phyloP scores from a whole-genome alignment of 2,888 invertebrate genomes.

The Nomada goodeniana region DNA sequence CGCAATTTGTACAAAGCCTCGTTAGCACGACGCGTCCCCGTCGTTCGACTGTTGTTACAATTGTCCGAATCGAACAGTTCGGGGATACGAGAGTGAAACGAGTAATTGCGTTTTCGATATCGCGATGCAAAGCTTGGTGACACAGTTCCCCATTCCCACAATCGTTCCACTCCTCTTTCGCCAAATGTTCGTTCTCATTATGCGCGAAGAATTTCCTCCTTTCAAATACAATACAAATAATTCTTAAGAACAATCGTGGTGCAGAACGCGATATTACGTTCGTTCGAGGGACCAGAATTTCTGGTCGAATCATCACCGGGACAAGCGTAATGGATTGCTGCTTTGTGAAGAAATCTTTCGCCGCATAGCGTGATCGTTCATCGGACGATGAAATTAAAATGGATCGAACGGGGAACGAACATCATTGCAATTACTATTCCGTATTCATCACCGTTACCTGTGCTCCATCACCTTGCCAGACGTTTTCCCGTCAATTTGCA shows the following conservation, averaged over 20 bases:
- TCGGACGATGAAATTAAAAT: conserved; percentile 15
- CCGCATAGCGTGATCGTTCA: conserved; percentile 16
- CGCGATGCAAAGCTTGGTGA: background rate
- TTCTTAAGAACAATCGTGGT: too few relatives aligned
- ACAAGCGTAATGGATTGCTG: background rate
- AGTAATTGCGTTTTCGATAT: background rate
- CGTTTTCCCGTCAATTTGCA: conserved; percentile 1
- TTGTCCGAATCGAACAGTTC: background rate
- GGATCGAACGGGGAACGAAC: conserved; percentile 26
- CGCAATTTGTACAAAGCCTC: conserved; percentile 11
- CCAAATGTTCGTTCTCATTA: too few relatives aligned
- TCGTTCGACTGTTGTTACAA: background rate
- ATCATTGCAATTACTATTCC: conserved; percentile 16
- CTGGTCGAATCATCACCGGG: background rate
- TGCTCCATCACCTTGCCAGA: conserved; percentile 14
- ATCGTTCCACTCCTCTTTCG: background rate
- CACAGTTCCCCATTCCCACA: background rate
- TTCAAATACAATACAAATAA: too few relatives aligned
- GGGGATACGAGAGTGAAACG: background rate
- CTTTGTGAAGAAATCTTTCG: background rate
- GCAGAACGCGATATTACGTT: too few relatives aligned
- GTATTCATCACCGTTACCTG: conserved; percentile 22
- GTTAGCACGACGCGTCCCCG: conserved; percentile 4
- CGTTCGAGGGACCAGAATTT: too few relatives aligned
- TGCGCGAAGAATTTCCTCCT: too few relatives aligned